Conservation (phyloP, 2,113 vertebrate species). For the Mirza zaza region DNA sequence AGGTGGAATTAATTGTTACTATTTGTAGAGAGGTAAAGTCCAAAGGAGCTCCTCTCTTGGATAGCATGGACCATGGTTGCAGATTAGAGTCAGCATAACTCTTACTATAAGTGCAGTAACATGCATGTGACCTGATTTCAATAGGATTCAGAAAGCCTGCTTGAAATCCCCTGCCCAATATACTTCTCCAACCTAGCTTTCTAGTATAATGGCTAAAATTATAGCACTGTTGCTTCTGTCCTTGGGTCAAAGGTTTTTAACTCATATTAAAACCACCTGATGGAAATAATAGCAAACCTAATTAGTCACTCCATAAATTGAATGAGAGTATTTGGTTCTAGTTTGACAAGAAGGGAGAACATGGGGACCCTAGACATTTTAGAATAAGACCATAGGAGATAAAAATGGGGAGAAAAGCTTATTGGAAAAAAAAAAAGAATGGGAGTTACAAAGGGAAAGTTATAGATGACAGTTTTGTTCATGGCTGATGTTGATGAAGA, state of each 20-base stretch:
- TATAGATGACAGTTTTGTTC: background rate
- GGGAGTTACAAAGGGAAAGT: background rate
- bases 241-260: background rate
- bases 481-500: background rate
- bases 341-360: background rate
- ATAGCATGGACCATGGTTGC: background rate
- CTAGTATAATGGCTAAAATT: background rate
- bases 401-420: background rate
- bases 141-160: background rate
- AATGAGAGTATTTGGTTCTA: background rate
- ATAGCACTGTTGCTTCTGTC: background rate
- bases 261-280: background rate
- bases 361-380: background rate
- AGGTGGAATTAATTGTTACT: background rate
- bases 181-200: background rate
- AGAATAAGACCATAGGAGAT: background rate
- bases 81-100: background rate
- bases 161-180: background rate
- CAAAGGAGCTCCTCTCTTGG: background rate
- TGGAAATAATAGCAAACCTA: background rate
- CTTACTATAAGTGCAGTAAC: background rate
- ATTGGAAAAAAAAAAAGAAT: background rate
- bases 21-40: background rate
- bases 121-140: background rate
- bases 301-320: background rate